These are phyloP conservation scores for Leptoteleia sp. DNA, from an alignment of 1,140 invertebrate genomes.

Conservation along the genomic window DNA sequence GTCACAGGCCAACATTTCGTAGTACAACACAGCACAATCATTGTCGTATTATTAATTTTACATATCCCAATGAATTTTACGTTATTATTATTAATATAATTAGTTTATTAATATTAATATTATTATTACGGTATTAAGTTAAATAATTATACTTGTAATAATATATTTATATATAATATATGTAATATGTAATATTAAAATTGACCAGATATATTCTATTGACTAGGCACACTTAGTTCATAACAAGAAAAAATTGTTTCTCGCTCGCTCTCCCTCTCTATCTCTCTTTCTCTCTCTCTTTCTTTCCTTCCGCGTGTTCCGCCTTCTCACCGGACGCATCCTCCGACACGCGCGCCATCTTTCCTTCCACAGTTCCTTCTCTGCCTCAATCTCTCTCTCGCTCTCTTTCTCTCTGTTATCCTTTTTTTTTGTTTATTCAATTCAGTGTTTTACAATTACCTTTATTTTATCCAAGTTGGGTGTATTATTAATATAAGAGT, in stretches of 20 bases:
- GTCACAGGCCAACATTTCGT: slow-evolving; percentile 82
- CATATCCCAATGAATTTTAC: slow-evolving; percentile 65
- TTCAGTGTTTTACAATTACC: slow-evolving; percentile 67
- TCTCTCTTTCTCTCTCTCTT: slow-evolving; percentile 52
- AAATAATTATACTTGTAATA: slow-evolving; percentile 79
- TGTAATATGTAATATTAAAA: slow-evolving; percentile 78
- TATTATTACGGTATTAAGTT: slow-evolving; percentile 76
- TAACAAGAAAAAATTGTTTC: slow-evolving; percentile 79
- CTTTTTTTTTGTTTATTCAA: slow-evolving; percentile 30
- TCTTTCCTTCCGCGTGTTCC: slow-evolving; percentile 39
- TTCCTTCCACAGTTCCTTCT: slow-evolving; percentile 31
- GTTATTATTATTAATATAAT: slow-evolving; percentile 69
- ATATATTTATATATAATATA: slow-evolving; percentile 77
- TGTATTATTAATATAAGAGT: slow-evolving; percentile 66
- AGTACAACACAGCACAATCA: slow-evolving; percentile 82
- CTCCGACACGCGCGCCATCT: background rate
- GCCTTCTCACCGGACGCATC: slow-evolving; percentile 11
- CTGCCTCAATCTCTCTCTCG: background rate
- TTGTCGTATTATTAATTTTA: slow-evolving; percentile 79
- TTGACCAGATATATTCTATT: slow-evolving; percentile 82
- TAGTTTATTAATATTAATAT: slow-evolving; percentile 69
- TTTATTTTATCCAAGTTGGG: slow-evolving; percentile 60
- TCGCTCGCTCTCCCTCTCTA: slow-evolving; percentile 38
- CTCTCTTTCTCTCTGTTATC: background rate
- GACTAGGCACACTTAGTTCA: slow-evolving; percentile 82